Evolutionary conservation across 2,113 vertebrate genomes (phyloP), one percentile per base, ranked within the genome.

Genomic region (Muscicapa adusta): DNA sequence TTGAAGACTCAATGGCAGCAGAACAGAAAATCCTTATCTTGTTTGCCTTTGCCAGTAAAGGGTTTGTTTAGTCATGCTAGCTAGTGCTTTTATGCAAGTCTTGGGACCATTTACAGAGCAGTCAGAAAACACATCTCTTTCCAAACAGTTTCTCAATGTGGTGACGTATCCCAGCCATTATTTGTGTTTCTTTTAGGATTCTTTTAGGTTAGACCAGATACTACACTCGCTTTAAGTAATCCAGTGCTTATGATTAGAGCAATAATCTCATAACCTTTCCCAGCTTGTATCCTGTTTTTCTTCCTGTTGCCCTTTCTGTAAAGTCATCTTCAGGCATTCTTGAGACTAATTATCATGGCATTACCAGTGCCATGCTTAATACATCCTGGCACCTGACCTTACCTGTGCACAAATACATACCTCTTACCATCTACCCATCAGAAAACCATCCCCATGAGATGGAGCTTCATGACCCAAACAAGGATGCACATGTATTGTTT

Each of bases 1-100:
- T 96, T 92, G 92, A 93, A 94, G 65, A 54, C 23, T 24, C 16
- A 78, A 3, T 54, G 54, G 78, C 47, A 93, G 68, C n/a, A 93
- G 67, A 95, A 91, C 51, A 85, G 66, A 87, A 93, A 85, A 75
- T 65, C 42, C 87, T 95, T 94, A 95, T 93, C 91, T 97, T 94
- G 66, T 94, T 94, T 97, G 74, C 58, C 47, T 92, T 93, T 66
- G 33, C 42, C 33, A 61, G 40, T 72, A 73, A 79, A 78, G 20
- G 3, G 47, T 85, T 75, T 87, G 53, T 95, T 76, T 65, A 75
- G 89, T 82, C 47, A 79, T 22, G 50, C 62, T 94, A 79, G 33
- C 62, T 61, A 50, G 50, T 61, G 84, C 58, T 84, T 92, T 93
- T 85, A 68, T 94, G 77, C 48, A 92, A 72, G 85, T 78, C 62